Evolutionary conservation across 2,113 vertebrate species (phyloP).

Genomic region (Corydoras sp.): DNA sequence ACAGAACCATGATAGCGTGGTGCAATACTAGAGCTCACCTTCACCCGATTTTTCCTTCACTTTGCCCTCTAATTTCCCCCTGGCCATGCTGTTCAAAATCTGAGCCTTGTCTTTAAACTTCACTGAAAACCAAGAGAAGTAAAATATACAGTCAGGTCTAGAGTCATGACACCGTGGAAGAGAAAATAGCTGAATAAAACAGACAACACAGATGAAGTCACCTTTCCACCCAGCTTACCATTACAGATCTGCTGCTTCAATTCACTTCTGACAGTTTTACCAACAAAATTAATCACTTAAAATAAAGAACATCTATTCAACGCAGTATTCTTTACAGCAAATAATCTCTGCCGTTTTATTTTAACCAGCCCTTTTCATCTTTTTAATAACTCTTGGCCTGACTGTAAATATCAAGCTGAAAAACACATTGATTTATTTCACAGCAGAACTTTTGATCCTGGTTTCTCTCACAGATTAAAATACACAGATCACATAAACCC

Average conservation of each 20-base stretch:
- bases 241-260: too few species aligned
- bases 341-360: conserved; percentile 14
- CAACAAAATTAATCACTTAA: too few species aligned
- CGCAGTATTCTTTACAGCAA: not conserved
- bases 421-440: not conserved
- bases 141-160: conserved; percentile 39
- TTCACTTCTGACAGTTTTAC: too few species aligned
- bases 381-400: conserved; percentile 17
- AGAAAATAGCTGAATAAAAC: conserved; percentile 15
- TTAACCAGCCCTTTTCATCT: conserved; percentile 13
- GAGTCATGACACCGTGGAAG: conserved; percentile 20
- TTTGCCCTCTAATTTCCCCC: conserved; percentile 62
- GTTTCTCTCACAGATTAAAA: not conserved
- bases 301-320: too few species aligned
- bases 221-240: not conserved
- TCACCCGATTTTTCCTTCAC: conserved; percentile 60
- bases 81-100: conserved; percentile 70
- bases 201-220: conserved; percentile 13
- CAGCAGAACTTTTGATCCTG: too few species aligned
- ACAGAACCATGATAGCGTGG: conserved; percentile 17
- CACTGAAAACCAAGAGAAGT: conserved; percentile 66
- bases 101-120: conserved; percentile 81
- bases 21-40: conserved; percentile 64
- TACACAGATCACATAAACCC: conserved; percentile 4
- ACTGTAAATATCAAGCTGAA: conserved; percentile 13